Percentiles rank a stretch among this genome's conserved stretches.
phyloP scores from a whole-genome alignment of 2,797 vertebrate species.

The Coilia nasus region DNA sequence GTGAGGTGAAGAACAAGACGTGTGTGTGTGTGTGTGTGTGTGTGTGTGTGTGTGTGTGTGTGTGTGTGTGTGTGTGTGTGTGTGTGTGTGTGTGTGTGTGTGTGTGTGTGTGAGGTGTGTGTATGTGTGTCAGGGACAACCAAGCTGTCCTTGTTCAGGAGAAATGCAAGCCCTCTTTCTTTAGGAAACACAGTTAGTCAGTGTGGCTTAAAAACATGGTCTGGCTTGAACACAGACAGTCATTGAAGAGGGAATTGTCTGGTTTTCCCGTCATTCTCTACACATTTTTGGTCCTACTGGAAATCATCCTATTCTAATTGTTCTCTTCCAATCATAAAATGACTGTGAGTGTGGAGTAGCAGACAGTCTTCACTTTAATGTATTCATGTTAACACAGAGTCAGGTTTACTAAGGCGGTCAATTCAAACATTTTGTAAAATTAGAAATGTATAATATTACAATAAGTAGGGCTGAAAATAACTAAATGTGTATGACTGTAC shows the following conservation, averaged over 20 bases:
- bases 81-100: not conserved
- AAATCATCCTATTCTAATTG: not conserved
- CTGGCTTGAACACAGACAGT: not conserved
- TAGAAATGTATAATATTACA: not conserved
- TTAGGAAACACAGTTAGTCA: not conserved
- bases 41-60: conserved; percentile 2
- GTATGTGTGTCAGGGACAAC: not conserved
- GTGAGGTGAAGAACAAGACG: not conserved
- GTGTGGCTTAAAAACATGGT: not conserved
- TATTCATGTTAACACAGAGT: no score
- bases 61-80: conserved; percentile 5
- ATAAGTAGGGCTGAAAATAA: not conserved
- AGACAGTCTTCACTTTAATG: no score
- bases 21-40: no score
- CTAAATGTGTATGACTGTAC: not conserved
- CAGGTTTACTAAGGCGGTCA: no score
- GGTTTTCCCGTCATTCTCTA: not conserved
- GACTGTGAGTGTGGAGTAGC: not conserved
- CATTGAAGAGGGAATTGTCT: not conserved
- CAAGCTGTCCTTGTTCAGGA: not conserved
- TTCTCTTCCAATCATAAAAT: not conserved
- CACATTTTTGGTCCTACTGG: not conserved
- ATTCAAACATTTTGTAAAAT: no score
- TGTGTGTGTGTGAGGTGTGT: not conserved
- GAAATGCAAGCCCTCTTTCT: not conserved